Percentiles rank a stretch among this genome's conserved stretches.
phyloP scores from a whole-genome alignment of 2,888 invertebrate species.

The Ophion ventricosus region DNA sequence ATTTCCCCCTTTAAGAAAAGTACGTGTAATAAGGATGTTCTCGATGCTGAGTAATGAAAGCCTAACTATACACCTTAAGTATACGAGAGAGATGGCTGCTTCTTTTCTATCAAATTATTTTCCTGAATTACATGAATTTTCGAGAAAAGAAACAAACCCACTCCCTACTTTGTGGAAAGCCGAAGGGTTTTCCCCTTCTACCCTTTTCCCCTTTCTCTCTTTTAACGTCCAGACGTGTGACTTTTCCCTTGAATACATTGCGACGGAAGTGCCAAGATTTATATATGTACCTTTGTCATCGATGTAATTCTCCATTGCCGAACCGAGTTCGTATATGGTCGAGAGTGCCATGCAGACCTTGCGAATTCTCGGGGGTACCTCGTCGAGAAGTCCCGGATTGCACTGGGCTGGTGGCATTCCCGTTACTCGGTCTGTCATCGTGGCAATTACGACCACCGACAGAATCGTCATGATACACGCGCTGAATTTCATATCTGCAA shows the following conservation, averaged over 20 bases:
- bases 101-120: too few species aligned
- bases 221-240: too few species aligned
- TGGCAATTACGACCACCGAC: constrained; percentile 62
- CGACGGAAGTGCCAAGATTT: not conserved
- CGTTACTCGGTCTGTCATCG: constrained; percentile 78
- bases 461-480: constrained; percentile 69
- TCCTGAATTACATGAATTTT: too few species aligned
- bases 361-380: constrained; percentile 87
- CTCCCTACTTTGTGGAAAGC: too few species aligned
- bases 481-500: constrained; percentile 72
- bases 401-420: constrained; percentile 85
- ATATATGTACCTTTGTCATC: constrained; percentile 84
- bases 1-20: too few species aligned
- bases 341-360: constrained; percentile 88
- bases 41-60: too few species aligned
- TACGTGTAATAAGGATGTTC: too few species aligned
- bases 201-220: too few species aligned
- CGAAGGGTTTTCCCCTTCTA: too few species aligned
- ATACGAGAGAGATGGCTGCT: too few species aligned
- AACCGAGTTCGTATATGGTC: constrained; percentile 86
- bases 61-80: too few species aligned
- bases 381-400: constrained; percentile 85
- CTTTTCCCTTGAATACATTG: not conserved
- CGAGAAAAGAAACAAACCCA: too few species aligned
- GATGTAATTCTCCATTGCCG: constrained; percentile 86